Evolutionary conservation across 2,113 vertebrate species (phyloP).

Genomic region (Camarhynchus parvulus): DNA sequence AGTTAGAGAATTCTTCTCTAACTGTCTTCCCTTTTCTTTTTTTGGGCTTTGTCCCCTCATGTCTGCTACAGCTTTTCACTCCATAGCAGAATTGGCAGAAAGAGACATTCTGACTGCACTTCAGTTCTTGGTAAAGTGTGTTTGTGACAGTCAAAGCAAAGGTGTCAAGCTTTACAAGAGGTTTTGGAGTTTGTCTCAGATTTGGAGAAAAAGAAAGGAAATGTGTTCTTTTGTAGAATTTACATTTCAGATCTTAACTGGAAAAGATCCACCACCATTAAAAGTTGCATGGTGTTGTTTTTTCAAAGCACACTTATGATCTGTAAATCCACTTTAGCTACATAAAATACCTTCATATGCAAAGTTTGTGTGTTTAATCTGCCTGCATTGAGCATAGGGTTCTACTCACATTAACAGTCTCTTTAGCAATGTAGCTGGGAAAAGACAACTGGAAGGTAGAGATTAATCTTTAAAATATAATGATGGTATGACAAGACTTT

Average conservation of each 20-base stretch:
- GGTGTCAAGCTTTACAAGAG: not conserved
- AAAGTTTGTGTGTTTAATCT: not conserved
- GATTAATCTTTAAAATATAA: not conserved
- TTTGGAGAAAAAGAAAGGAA: not conserved
- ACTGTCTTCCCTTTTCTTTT: not conserved
- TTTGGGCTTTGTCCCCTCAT: not conserved
- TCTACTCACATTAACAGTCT: not conserved
- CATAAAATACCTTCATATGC: not conserved
- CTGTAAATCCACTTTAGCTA: not conserved
- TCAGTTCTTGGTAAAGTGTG: not conserved
- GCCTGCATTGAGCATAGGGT: not conserved
- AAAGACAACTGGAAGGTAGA: not conserved
- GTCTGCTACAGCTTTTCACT: not conserved
- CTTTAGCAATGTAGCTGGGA: not conserved
- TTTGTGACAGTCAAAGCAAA: conserved; percentile 12
- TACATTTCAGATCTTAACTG: not conserved
- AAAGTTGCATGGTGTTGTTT: not conserved
- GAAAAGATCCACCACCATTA: not conserved
- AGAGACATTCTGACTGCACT: not conserved
- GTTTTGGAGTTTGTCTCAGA: not conserved
- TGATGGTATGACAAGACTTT: not conserved
- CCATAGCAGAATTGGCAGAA: not conserved
- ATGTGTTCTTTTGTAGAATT: not conserved
- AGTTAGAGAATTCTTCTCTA: not conserved
- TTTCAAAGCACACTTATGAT: not conserved